Base-by-base conservation (phyloP, 1,140 invertebrate species). In the Pseudomyrmex concolor region DNA sequence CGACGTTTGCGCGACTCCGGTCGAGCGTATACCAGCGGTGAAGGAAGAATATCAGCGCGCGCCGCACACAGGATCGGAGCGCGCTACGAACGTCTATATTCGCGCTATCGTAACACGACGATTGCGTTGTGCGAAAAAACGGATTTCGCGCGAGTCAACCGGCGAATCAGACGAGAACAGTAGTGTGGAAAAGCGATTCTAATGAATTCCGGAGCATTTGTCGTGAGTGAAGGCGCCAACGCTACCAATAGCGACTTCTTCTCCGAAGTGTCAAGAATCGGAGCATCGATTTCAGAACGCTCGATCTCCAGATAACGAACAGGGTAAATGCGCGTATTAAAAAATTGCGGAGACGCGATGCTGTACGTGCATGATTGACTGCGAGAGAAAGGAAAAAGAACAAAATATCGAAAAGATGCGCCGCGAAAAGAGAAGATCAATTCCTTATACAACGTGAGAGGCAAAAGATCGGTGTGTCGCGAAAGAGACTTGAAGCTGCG, bases 401-500 rank as follows among this genome's bases (percentile, higher is more conserved):
- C 10, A 12, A 19, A 22, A 25, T 0, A 12, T 22, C 22, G 50
- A 15, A 55, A 12, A 13, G 34, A 34, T 34, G 34, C 50, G 50
- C 34, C 2, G 10, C 34, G 34, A 2, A 10, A 34, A 50, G n/a
- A 60, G 43, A 15, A 50, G 5, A 34, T 13, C 4, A 74, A 9
- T 51, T 7, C 22, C 10, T 22, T 9, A 22, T 9, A n/a, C 13
- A 9, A 51, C 59, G 73, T 86, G 54, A 78, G 71, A 76, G 62
- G 83, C 76, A 86, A 84, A 86, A 78, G 60, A 0, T 17, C 19
- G 13, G n/a, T 12, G n/a, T 12, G 9, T 55, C 50, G 86, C 80
- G 76, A 81, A 74, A 73, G 78, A 68, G 19, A 86, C 67, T 85
- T 57, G 50, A 85, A 81, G 50, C 67, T 50, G 59, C 57, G 34